These are phyloP conservation scores for Rhabdophis nuchalis DNA, from an alignment of 2,797 vertebrate genomes.

Conservation along the genomic window DNA sequence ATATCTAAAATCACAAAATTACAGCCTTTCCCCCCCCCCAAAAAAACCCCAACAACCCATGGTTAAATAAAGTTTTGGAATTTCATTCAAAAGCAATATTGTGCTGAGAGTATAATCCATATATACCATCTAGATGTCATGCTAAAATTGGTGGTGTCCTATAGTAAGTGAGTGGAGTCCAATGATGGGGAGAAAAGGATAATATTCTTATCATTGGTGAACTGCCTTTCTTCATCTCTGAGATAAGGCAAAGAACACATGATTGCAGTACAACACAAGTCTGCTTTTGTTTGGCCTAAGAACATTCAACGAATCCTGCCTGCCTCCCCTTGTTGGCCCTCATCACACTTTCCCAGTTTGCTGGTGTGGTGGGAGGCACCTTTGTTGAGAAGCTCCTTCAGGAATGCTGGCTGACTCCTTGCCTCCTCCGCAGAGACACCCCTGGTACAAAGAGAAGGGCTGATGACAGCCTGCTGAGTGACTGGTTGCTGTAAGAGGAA, in stretches of 20 bases:
- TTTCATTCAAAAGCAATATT: neutral
- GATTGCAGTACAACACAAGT: neutral
- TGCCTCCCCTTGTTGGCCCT: neutral
- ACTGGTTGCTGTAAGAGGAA: neutral
- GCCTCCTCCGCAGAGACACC: constrained; percentile 29
- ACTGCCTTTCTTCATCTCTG: neutral
- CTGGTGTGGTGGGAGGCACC: neutral
- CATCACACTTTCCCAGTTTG: neutral
- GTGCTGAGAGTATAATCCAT: neutral
- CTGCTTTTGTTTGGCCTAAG: neutral
- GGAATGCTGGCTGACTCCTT: neutral
- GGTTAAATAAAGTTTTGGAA: neutral
- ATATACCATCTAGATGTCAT: neutral
- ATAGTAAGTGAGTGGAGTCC: neutral
- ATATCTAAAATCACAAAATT: neutral
- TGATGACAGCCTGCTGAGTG: constrained; percentile 32
- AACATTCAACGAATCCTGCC: fast-evolving
- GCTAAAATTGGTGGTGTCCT: neutral
- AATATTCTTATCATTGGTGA: neutral
- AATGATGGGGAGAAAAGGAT: neutral
- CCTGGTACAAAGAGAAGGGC: constrained; percentile 15
- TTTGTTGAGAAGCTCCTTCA: neutral
- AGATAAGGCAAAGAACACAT: neutral
- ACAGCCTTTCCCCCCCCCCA: neutral
- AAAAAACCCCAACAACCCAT: neutral